These are phyloP conservation scores for Albula goreensis DNA, from an alignment of 2,113 vertebrate species.

Conservation along the genomic window DNA sequence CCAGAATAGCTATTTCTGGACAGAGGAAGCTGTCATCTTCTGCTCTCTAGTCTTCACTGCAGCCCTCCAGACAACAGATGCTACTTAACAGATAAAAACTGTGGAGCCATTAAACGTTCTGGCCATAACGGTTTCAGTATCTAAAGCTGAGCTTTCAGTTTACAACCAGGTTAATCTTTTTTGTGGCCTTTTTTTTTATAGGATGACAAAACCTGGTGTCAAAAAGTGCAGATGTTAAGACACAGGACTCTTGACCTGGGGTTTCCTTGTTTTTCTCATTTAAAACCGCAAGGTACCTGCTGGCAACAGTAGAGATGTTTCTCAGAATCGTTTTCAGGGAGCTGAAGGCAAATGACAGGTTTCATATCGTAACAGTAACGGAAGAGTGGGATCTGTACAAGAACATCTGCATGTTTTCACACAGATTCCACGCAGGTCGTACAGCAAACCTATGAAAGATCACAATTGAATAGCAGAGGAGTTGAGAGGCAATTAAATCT, in stretches of 20 bases:
- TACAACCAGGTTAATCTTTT: not conserved
- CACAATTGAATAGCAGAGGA: not conserved
- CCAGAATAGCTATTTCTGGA: not conserved
- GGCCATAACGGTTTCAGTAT: constrained; percentile 41
- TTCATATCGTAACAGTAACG: not conserved
- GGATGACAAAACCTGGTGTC: not conserved
- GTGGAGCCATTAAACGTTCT: not conserved
- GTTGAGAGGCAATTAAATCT: not conserved
- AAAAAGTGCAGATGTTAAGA: not conserved
- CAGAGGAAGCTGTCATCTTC: not conserved
- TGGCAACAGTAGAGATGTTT: not conserved
- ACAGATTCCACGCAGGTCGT: not conserved
- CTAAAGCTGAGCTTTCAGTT: not conserved
- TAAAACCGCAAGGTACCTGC: not conserved
- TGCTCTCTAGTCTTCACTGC: not conserved
- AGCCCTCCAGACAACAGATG: not conserved
- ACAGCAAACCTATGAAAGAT: not conserved
- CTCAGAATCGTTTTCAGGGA: not conserved
- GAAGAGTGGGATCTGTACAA: not conserved
- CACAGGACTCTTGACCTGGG: not conserved
- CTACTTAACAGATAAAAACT: not conserved
- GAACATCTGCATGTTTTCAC: not conserved
- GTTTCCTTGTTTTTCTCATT: constrained; percentile 3
- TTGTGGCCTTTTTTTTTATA: not conserved
- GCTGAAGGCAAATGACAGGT: not conserved